A percentile compares a stretch with the other conserved stretches of the same genome.
Evolutionary conservation across 1,140 invertebrate species (phyloP).

Genomic region (Cotesia typhae): DNA sequence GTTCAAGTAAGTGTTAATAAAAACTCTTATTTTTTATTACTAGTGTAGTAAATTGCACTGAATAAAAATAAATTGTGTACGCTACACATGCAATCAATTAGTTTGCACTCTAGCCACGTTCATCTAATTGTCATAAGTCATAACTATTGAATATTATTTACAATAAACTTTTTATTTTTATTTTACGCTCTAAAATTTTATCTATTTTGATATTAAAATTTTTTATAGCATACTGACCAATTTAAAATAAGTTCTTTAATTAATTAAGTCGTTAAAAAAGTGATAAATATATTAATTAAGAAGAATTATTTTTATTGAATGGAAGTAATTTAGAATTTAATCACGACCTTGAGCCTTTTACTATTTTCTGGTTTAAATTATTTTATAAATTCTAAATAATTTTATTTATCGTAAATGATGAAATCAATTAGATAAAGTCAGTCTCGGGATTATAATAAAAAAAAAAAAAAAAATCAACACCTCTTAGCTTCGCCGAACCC

Average conservation of each 20-base stretch:
- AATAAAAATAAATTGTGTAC: neutral
- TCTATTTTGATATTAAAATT: too few species aligned
- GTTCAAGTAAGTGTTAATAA: conserved; percentile 50
- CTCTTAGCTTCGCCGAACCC: neutral
- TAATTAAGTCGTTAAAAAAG: neutral
- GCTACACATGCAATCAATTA: conserved; percentile 17
- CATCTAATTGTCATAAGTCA: neutral
- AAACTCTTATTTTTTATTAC: neutral
- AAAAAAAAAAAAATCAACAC: neutral
- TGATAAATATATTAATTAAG: neutral
- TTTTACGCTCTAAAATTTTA: too few species aligned
- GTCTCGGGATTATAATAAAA: neutral
- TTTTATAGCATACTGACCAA: too few species aligned
- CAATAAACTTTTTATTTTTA: too few species aligned
- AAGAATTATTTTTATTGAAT: too few species aligned
- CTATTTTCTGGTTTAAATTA: too few species aligned
- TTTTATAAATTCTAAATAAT: too few species aligned
- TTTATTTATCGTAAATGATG: neutral
- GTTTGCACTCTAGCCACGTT: conserved; percentile 3
- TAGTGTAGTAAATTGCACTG: neutral
- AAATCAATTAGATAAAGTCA: conserved; percentile 20
- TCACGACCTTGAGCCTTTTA: too few species aligned
- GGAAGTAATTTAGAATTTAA: too few species aligned
- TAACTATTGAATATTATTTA: too few species aligned
- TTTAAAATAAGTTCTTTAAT: too few species aligned